A percentile compares a stretch with the other conserved stretches of the same genome.
Evolutionary conservation across 2,888 invertebrate genomes (phyloP).

Genomic region (Torymus texanus): DNA sequence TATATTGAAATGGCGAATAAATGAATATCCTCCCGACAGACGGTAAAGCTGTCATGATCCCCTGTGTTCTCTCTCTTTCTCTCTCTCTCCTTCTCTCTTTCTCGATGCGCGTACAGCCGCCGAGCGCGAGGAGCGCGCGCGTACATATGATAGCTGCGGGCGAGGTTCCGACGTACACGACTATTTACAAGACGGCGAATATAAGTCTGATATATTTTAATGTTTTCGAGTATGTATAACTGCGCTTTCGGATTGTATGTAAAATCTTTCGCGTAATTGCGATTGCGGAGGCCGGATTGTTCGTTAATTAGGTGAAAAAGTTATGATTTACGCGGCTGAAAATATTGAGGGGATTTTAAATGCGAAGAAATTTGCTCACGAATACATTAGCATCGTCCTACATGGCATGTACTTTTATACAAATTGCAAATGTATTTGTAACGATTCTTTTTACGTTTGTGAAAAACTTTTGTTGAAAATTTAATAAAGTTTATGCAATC

Average conservation of each 20-base stretch:
- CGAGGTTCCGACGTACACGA: constrained; percentile 25
- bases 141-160: constrained; percentile 16
- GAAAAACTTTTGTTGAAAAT: no score
- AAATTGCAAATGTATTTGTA: no score
- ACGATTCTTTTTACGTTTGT: no score
- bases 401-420: no score
- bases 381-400: no score
- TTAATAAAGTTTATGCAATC: no score
- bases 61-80: background rate
- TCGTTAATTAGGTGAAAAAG: background rate
- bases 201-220: constrained; percentile 47
- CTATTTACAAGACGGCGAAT: constrained; percentile 37
- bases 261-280: constrained; percentile 4
- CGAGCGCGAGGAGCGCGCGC: background rate
- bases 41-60: constrained; percentile 51
- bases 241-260: constrained; percentile 1
- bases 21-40: constrained; percentile 44
- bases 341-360: background rate
- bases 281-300: background rate
- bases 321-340: background rate
- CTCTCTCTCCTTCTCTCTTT: no score
- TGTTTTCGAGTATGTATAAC: constrained; percentile 34
- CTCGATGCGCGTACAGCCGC: no score
- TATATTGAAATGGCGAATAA: constrained; percentile 44
- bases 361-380: no score